phyloP scores from a whole-genome alignment of 2,797 vertebrate species.

The Prunella strophiata region DNA sequence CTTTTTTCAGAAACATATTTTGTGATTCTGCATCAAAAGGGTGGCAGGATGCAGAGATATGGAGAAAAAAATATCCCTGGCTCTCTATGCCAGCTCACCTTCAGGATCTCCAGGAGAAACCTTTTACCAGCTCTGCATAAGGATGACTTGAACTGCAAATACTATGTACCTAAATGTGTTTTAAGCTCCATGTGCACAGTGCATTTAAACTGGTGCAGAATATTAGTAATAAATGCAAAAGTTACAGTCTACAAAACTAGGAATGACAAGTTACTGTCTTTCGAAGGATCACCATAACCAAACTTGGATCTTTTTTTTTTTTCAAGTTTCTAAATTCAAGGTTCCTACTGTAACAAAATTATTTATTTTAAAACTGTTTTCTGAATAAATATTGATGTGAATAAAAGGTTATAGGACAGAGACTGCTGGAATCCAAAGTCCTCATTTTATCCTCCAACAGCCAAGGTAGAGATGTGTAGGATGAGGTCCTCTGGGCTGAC shows the following conservation, averaged over 20 bases:
- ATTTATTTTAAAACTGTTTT: constrained; percentile 17
- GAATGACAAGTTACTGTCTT: constrained; percentile 55
- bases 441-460: not conserved
- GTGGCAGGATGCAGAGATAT: not conserved
- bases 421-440: not conserved
- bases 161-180: not conserved
- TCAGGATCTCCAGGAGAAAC: not conserved
- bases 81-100: not conserved
- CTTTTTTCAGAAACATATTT: not conserved
- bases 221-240: constrained; percentile 66
- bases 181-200: constrained; percentile 19
- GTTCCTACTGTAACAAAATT: constrained; percentile 37
- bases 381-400: constrained; percentile 10
- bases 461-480: not conserved
- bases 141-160: constrained; percentile 11
- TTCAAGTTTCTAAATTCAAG: constrained; percentile 1
- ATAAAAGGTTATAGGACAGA: constrained; percentile 46
- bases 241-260: constrained; percentile 48
- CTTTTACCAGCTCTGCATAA: constrained; percentile 28
- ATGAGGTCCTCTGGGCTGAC: not conserved
- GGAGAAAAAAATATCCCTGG: not conserved
- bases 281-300: constrained; percentile 19
- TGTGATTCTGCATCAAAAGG: not conserved
- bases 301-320: not conserved
- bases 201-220: constrained; percentile 44